Evolutionary conservation across 2,113 vertebrate species (phyloP).

Genomic region (Grallaria varia): DNA sequence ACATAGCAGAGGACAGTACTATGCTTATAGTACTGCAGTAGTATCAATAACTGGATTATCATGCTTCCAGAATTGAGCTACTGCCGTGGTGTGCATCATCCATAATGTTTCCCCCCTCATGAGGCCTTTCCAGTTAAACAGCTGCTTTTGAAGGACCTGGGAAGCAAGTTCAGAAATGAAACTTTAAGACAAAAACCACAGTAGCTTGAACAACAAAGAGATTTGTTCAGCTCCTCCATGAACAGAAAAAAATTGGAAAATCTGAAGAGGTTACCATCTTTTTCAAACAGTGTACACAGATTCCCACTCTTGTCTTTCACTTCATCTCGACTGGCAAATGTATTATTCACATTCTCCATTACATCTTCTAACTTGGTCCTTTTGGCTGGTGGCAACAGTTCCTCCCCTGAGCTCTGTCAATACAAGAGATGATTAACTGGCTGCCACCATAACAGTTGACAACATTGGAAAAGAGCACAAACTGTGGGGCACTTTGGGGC

Average conservation of each 20-base stretch:
- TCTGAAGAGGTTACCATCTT: constrained; percentile 57
- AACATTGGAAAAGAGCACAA: neutral
- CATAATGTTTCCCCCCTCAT: neutral
- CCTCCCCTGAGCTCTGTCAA: constrained; percentile 56
- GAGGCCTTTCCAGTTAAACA: neutral
- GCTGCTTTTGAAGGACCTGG: neutral
- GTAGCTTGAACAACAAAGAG: neutral
- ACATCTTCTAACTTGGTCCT: constrained; percentile 79
- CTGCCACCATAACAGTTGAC: neutral
- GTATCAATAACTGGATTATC: neutral
- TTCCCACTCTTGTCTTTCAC: constrained; percentile 30
- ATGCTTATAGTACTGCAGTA: neutral
- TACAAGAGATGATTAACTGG: constrained; percentile 7
- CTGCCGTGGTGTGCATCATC: neutral
- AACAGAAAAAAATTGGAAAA: neutral
- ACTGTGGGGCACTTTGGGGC: neutral
- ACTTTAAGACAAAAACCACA: neutral
- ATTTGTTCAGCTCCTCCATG: neutral
- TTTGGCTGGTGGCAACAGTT: constrained; percentile 74
- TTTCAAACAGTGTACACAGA: neutral
- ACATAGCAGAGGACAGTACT: neutral
- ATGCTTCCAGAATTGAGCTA: neutral
- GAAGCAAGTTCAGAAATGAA: neutral
- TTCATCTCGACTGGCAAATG: constrained; percentile 66
- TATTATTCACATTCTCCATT: constrained; percentile 20